Evolutionary conservation across 2,888 invertebrate genomes (phyloP).

Genomic region (Platycheirus rosarum): DNA sequence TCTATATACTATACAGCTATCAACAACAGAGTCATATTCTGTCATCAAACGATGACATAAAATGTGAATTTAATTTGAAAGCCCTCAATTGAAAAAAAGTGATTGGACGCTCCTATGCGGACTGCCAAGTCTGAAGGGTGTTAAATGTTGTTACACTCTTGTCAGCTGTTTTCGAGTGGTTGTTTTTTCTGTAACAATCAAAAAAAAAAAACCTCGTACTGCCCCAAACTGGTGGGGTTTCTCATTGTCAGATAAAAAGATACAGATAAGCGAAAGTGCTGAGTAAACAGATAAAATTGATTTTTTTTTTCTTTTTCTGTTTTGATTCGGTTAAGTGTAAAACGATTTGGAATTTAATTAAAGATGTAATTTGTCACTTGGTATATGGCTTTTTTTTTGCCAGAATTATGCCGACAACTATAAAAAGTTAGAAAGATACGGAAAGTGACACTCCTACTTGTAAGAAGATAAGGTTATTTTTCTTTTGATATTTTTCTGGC

Average conservation of each 20-base stretch:
- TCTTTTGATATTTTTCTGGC: too few relatives aligned
- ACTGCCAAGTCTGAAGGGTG: conserved; percentile 14
- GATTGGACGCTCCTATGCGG: background rate
- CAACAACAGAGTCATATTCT: background rate
- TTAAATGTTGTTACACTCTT: conserved; percentile 39
- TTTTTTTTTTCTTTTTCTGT: background rate
- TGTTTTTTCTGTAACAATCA: conserved; percentile 14
- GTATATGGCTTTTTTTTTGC: background rate
- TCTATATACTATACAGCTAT: background rate
- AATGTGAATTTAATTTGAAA: conserved; percentile 51
- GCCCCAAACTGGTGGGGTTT: conserved; percentile 1
- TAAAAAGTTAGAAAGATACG: background rate
- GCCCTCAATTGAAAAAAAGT: conserved; percentile 9
- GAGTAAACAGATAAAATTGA: conserved; percentile 18
- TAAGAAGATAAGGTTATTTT: too few relatives aligned
- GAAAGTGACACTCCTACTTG: too few relatives aligned
- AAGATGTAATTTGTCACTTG: background rate
- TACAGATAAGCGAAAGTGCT: conserved; percentile 56
- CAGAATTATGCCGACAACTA: background rate
- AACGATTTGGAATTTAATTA: conserved; percentile 5
- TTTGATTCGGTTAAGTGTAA: conserved; percentile 14
- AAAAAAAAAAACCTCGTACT: conserved; percentile 15
- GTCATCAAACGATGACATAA: conserved; percentile 4
- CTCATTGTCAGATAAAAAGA: conserved; percentile 37
- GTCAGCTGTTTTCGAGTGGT: conserved; percentile 64